A percentile compares a stretch with the other conserved stretches of the same genome.
These are phyloP conservation scores for Thelaira solivaga DNA, from an alignment of 2,888 invertebrate species.

Conservation along the genomic window DNA sequence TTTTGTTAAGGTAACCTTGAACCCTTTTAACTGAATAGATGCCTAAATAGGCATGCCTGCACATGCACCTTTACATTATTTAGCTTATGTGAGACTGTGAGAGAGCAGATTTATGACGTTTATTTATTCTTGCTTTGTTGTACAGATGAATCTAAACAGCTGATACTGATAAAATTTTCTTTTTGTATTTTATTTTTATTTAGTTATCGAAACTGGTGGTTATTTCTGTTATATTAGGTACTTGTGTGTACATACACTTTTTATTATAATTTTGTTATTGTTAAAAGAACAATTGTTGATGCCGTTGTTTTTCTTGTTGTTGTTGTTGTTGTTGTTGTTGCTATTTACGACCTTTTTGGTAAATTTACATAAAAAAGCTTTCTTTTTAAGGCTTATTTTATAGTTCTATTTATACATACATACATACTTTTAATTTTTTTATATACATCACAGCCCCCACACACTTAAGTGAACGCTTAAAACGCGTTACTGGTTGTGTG, in stretches of 20 bases:
- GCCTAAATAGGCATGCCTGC: too few species aligned
- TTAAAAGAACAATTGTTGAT: constrained; percentile 46
- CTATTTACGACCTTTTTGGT: constrained; percentile 19
- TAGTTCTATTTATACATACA: not conserved
- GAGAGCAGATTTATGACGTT: not conserved
- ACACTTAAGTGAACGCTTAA: not conserved
- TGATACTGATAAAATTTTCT: constrained; percentile 24
- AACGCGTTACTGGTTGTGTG: constrained; percentile 27
- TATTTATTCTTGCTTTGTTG: not conserved
- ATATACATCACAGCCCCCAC: constrained; percentile 15
- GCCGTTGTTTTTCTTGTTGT: constrained; percentile 7
- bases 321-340: constrained; percentile 14
- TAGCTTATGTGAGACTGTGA: too few species aligned
- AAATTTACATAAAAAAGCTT: constrained; percentile 54
- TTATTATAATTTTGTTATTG: constrained; percentile 9
- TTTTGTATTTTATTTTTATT: not conserved
- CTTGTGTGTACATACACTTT: not conserved
- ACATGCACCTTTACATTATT: too few species aligned
- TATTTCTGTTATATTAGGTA: not conserved
- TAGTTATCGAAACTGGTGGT: constrained; percentile 1
- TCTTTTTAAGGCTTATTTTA: constrained; percentile 46
- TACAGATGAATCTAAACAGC: constrained; percentile 34
- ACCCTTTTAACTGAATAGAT: constrained; percentile 12
- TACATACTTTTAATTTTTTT: not conserved
- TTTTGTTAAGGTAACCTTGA: constrained; percentile 41